These are phyloP conservation scores for Hypotaenidia philippensis DNA, from an alignment of 2,797 vertebrate genomes.

Conservation along the genomic window DNA sequence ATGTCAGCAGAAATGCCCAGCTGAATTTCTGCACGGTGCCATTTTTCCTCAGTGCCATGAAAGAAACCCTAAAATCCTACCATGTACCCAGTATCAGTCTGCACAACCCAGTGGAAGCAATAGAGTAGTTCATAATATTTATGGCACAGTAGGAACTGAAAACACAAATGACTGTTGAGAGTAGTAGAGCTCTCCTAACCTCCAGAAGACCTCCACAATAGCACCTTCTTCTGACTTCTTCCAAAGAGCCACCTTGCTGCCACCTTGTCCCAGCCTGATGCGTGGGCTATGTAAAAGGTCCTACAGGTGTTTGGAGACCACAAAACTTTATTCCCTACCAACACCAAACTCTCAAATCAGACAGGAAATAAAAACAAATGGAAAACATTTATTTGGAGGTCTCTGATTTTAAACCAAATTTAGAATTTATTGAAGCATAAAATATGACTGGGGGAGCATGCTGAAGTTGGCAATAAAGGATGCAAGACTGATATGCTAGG, in stretches of 20 bases:
- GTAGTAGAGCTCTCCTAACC: not conserved
- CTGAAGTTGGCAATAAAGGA: not conserved
- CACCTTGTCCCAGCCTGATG: not conserved
- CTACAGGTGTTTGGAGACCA: not conserved
- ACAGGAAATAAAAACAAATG: not conserved
- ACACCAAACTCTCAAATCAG: not conserved
- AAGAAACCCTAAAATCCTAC: not conserved
- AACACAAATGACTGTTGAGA: not conserved
- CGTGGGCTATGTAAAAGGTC: not conserved
- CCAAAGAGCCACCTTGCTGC: not conserved
- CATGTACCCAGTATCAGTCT: not conserved
- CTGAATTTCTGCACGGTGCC: not conserved
- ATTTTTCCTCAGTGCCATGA: not conserved
- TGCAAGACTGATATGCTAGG: not conserved
- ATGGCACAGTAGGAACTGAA: not conserved
- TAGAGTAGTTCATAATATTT: not conserved
- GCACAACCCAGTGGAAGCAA: not conserved
- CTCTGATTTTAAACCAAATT: not conserved
- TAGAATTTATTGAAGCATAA: not conserved
- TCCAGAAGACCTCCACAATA: not conserved
- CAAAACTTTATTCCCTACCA: not conserved
- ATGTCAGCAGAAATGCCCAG: not conserved
- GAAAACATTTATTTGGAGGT: not conserved
- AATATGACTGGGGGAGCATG: rapidly evolving
- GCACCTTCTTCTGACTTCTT: not conserved